Evolutionary conservation across 2,888 invertebrate genomes (phyloP).

Genomic region (Uloborus plumipes): DNA sequence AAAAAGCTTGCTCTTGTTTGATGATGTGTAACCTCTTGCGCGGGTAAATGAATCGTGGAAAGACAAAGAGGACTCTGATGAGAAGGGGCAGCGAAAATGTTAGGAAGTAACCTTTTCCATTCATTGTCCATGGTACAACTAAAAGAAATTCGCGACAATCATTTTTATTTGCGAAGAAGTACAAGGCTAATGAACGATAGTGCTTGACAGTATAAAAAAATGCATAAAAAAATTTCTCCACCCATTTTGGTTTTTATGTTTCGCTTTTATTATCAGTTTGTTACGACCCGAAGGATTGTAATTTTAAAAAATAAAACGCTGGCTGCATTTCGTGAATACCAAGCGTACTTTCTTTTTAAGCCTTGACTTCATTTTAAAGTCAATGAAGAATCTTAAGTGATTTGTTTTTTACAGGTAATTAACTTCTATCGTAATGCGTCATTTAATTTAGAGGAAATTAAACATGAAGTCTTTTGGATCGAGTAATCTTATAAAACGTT

Average conservation of each 20-base stretch:
- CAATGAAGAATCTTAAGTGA: constrained; percentile 61
- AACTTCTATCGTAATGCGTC: constrained; percentile 55
- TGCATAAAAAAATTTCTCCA: constrained; percentile 24
- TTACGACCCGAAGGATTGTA: constrained; percentile 56
- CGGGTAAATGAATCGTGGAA: constrained; percentile 64
- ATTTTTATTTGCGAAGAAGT: constrained; percentile 61
- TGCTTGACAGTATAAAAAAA: constrained; percentile 39
- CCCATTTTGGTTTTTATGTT: constrained; percentile 46
- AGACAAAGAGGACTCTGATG: constrained; percentile 62
- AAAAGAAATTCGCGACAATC: constrained; percentile 62
- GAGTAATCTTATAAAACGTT: constrained; percentile 52
- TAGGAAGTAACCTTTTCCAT: constrained; percentile 62
- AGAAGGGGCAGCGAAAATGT: constrained; percentile 60
- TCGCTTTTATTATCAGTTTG: constrained; percentile 49
- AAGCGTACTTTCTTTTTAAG: constrained; percentile 32
- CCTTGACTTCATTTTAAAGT: constrained; percentile 57
- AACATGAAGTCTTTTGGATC: constrained; percentile 47
- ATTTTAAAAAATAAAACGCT: constrained; percentile 61
- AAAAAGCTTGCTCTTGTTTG: constrained; percentile 58
- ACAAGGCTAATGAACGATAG: constrained; percentile 62
- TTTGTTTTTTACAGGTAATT: constrained; percentile 64
- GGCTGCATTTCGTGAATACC: constrained; percentile 50
- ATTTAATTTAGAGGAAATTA: constrained; percentile 59
- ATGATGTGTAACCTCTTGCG: constrained; percentile 65
- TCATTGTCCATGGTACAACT: constrained; percentile 59